These are phyloP conservation scores for Simalia tracyae DNA, from an alignment of 2,797 vertebrate genomes.

Conservation along the genomic window DNA sequence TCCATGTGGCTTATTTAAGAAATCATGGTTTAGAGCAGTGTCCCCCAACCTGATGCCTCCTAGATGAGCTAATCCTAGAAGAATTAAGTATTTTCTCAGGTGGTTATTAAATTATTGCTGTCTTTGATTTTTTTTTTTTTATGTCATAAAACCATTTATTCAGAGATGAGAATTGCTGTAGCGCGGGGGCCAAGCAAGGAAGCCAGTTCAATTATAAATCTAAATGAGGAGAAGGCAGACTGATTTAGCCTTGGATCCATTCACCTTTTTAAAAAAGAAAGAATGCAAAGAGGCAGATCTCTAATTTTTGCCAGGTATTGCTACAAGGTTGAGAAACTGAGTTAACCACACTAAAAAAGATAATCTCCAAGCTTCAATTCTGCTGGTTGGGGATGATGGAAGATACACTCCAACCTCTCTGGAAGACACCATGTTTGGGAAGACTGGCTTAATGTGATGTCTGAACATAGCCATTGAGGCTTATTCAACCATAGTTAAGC, in stretches of 20 bases:
- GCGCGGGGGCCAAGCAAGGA: not conserved
- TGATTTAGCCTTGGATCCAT: no score
- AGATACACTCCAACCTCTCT: no score
- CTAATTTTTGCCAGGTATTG: not conserved
- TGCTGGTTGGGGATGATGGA: not conserved
- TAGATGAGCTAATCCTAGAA: not conserved
- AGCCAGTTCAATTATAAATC: not conserved
- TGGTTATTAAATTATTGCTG: constrained; percentile 48
- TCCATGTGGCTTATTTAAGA: no score
- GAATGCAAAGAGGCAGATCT: not conserved
- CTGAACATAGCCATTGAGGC: no score
- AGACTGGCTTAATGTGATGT: no score
- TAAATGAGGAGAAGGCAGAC: not conserved
- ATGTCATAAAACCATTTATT: constrained; percentile 6
- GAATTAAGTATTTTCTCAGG: constrained; percentile 17
- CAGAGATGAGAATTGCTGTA: not conserved
- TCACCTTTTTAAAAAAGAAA: not conserved
- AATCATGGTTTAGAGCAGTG: no score
- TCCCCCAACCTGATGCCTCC: no score
- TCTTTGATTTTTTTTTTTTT: constrained; percentile 21
- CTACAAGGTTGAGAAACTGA: constrained; percentile 20
- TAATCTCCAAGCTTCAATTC: not conserved
- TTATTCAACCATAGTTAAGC: no score
- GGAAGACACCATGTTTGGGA: no score
- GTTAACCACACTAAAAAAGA: constrained; percentile 18